These are phyloP conservation scores for Zygaena filipendulae DNA, from an alignment of 2,888 invertebrate species.

Conservation along the genomic window DNA sequence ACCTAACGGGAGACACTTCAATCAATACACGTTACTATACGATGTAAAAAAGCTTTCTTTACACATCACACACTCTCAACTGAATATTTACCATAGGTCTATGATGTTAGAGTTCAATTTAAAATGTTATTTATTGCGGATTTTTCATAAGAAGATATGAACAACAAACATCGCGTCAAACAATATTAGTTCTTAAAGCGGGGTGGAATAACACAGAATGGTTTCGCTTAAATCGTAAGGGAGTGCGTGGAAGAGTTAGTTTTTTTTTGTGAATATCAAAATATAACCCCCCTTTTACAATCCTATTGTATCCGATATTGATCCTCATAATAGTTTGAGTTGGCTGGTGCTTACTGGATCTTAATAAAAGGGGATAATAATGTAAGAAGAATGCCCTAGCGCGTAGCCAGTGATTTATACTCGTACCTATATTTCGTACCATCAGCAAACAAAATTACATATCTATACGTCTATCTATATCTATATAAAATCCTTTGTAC, in stretches of 20 bases:
- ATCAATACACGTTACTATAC: slow-evolving; percentile 65
- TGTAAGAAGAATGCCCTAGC: slow-evolving; percentile 39
- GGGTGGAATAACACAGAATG: slow-evolving; percentile 29
- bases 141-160: slow-evolving; percentile 44
- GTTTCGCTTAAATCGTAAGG: slow-evolving; percentile 26
- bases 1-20: slow-evolving; percentile 64
- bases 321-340: slow-evolving; percentile 63
- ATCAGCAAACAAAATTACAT: too few relatives aligned
- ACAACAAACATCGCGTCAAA: slow-evolving; percentile 42
- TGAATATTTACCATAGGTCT: too few relatives aligned
- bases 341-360: slow-evolving; percentile 49
- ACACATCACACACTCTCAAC: too few relatives aligned
- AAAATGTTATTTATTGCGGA: too few relatives aligned
- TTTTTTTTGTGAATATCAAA: slow-evolving; percentile 64
- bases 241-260: slow-evolving; percentile 54
- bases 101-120: too few relatives aligned
- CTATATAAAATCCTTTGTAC: too few relatives aligned
- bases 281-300: slow-evolving; percentile 67
- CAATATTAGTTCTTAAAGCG: slow-evolving; percentile 38
- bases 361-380: slow-evolving; percentile 53
- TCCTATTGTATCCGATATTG: slow-evolving; percentile 65
- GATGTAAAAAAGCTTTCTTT: slow-evolving; percentile 57
- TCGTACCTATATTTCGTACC: too few relatives aligned
- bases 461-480: too few relatives aligned
- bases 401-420: slow-evolving; percentile 23